Conservation (phyloP, 1,140 invertebrate species). For the Lepidurus packardi region DNA sequence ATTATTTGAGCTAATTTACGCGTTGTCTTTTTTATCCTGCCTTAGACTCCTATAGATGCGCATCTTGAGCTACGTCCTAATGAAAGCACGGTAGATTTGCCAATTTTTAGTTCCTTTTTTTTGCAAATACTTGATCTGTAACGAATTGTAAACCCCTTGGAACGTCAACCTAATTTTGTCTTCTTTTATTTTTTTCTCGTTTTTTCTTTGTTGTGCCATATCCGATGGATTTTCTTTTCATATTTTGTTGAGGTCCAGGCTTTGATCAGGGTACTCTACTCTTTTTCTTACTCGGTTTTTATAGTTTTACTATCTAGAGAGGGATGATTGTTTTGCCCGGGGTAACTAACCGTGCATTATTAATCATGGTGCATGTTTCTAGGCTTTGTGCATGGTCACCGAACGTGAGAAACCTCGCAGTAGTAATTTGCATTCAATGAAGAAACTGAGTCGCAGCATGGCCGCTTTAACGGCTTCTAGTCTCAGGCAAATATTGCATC, state of each 20-base stretch:
- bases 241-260: not conserved
- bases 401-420: not conserved
- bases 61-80: conserved; percentile 2
- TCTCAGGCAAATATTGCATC: conserved; percentile 21
- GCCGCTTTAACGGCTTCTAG: conserved; percentile 30
- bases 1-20: not conserved
- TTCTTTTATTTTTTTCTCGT: not conserved
- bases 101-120: not conserved
- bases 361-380: not conserved
- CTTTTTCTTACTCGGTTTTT: not conserved
- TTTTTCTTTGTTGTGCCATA: too few relatives aligned
- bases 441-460: conserved; percentile 28
- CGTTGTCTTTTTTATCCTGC: not conserved
- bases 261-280: not conserved
- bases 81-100: conserved; percentile 10
- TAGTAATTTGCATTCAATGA: not conserved
- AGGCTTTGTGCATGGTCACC: conserved; percentile 7
- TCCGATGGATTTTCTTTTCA: not conserved
- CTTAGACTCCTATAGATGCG: not conserved
- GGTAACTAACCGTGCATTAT: not conserved
- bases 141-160: not conserved
- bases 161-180: not conserved
- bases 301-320: not conserved
- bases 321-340: not conserved
- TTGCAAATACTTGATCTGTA: not conserved